phyloP scores from a whole-genome alignment of 2,113 vertebrate species.

The Danio rerio region DNA sequence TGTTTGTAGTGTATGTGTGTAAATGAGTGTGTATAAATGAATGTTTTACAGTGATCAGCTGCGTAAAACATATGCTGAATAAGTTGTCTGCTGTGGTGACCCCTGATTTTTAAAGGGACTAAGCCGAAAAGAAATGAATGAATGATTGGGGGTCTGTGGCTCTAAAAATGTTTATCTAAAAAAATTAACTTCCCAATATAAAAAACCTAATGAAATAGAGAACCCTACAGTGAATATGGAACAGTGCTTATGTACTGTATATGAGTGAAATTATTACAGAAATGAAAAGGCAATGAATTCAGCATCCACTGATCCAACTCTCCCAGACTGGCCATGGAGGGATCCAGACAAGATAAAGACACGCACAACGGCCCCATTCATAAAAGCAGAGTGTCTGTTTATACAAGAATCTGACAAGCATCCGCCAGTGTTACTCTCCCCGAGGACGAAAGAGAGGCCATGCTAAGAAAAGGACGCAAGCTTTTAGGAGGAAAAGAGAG shows the following conservation, averaged over 20 bases:
- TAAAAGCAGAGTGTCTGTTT: no score
- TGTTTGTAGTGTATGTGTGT: no score
- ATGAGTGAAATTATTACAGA: neutral
- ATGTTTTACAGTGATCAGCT: no score
- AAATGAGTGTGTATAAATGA: no score
- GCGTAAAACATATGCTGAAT: no score
- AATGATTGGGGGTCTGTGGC: no score
- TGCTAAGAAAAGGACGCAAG: constrained; percentile 8
- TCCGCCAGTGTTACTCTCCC: neutral
- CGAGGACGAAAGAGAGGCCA: constrained; percentile 17
- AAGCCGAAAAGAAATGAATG: no score
- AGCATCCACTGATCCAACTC: neutral
- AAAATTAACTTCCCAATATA: no score
- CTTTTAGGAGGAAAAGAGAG: constrained; percentile 37
- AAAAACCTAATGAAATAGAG: neutral
- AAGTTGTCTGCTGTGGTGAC: no score
- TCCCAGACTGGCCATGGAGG: neutral
- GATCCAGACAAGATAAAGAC: neutral
- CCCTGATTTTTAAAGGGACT: no score
- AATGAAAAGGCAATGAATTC: neutral
- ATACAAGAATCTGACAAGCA: neutral
- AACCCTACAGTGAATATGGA: neutral
- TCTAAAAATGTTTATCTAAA: no score
- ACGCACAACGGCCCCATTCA: constrained; percentile 20
- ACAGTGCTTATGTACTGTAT: neutral